Conservation (phyloP, 2,888 invertebrate species). For the Oscheius onirici region DNA sequence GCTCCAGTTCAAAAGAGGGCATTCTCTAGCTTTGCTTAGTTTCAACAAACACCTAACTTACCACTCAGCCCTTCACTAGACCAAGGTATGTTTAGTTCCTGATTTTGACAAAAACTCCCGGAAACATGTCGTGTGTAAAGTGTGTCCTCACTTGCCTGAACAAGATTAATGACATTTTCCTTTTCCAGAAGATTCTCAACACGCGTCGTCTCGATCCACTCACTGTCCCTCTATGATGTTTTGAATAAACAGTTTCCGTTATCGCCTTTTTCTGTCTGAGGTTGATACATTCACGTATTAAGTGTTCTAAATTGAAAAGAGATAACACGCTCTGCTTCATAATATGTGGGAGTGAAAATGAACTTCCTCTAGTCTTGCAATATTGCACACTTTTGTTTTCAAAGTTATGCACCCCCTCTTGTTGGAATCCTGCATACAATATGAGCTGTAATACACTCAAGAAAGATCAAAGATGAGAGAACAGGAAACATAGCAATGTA, state of each 20-base stretch:
- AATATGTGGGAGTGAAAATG: no score
- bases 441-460: no score
- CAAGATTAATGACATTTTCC: not conserved
- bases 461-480: no score
- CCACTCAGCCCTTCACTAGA: not conserved
- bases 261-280: not conserved
- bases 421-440: no score
- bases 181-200: conserved; percentile 25
- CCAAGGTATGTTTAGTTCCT: conserved; percentile 8
- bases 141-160: not conserved
- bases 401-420: no score
- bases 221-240: conserved; percentile 17
- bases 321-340: no score
- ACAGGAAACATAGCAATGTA: no score
- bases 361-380: no score
- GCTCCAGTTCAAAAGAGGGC: conserved; percentile 2
- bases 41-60: not conserved
- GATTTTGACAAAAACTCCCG: not conserved
- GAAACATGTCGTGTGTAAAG: conserved; percentile 3
- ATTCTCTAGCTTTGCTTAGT: conserved; percentile 27
- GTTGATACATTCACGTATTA: no score
- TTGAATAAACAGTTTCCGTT: conserved; percentile 24
- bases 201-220: conserved; percentile 16
- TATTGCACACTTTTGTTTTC: no score
- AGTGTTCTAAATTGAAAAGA: no score